These are phyloP conservation scores for Hydrophis major DNA, from an alignment of 2,797 vertebrate species.

Conservation along the genomic window DNA sequence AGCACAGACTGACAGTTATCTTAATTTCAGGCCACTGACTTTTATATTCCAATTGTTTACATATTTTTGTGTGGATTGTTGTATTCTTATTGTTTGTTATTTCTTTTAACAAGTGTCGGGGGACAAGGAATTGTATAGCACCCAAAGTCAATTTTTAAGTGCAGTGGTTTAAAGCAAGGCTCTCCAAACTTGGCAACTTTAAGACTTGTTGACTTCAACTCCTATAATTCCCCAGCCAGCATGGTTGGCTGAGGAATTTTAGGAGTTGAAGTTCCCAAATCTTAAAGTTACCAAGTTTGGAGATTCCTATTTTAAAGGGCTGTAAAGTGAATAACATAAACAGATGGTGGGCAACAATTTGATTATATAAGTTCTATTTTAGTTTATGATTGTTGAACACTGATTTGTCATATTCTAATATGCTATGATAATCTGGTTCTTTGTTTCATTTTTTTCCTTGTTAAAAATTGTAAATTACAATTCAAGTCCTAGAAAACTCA, in stretches of 20 bases:
- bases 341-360: not conserved
- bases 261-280: not conserved
- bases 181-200: not conserved
- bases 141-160: not conserved
- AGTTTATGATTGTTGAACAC: not conserved
- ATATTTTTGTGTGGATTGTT: not conserved
- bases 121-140: not conserved
- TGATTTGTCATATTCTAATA: not conserved
- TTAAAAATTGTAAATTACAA: slow-evolving; percentile 6
- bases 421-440: not conserved
- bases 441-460: not conserved
- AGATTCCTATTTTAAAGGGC: not conserved
- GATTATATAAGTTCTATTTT: too few relatives aligned
- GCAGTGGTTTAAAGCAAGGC: not conserved
- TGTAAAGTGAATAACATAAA: not conserved
- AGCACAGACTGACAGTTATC: too few relatives aligned
- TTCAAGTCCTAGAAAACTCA: not conserved
- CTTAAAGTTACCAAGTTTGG: not conserved
- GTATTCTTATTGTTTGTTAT: not conserved
- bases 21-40: not conserved
- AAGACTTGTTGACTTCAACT: not conserved
- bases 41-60: not conserved
- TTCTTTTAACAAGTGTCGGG: not conserved
- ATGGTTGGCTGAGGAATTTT: not conserved
- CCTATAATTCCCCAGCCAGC: not conserved